phyloP scores from a whole-genome alignment of 2,797 vertebrate genomes.

The Tenualosa thibaudeaui region DNA sequence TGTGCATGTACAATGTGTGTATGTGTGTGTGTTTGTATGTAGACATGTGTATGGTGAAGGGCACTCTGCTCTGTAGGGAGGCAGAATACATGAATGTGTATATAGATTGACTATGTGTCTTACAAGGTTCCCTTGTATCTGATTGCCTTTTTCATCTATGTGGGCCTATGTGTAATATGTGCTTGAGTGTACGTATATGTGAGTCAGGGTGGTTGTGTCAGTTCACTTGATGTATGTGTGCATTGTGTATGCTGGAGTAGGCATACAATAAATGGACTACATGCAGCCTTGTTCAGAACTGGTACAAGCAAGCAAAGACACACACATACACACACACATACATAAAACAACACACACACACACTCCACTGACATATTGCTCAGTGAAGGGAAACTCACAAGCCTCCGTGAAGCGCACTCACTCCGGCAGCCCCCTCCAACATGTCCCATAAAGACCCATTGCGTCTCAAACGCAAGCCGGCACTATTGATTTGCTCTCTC shows the following conservation, averaged over 20 bases:
- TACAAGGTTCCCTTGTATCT: background rate
- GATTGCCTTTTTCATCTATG: background rate
- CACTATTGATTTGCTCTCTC: conserved; percentile 48
- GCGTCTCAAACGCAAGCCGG: conserved; percentile 30
- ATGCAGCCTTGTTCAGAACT: background rate
- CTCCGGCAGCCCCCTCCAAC: conserved; percentile 36
- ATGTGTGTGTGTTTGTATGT: conserved; percentile 8
- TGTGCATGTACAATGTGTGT: background rate
- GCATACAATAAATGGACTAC: background rate
- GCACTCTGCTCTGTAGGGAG: background rate
- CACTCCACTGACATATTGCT: conserved; percentile 31
- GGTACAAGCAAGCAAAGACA: background rate
- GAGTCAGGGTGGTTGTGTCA: background rate
- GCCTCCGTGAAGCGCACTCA: conserved; percentile 44
- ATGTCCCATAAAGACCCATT: conserved; percentile 28
- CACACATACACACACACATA: conserved; percentile 3
- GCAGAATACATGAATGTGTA: background rate
- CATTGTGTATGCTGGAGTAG: background rate
- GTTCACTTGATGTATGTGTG: background rate
- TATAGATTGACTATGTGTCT: background rate
- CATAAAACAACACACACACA: background rate
- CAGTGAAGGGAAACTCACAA: conserved; percentile 35
- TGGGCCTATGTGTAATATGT: background rate
- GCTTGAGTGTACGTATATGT: background rate
- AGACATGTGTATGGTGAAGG: background rate